Conservation (phyloP, 2,797 vertebrate genomes). For the Enteromius radiatus region DNA sequence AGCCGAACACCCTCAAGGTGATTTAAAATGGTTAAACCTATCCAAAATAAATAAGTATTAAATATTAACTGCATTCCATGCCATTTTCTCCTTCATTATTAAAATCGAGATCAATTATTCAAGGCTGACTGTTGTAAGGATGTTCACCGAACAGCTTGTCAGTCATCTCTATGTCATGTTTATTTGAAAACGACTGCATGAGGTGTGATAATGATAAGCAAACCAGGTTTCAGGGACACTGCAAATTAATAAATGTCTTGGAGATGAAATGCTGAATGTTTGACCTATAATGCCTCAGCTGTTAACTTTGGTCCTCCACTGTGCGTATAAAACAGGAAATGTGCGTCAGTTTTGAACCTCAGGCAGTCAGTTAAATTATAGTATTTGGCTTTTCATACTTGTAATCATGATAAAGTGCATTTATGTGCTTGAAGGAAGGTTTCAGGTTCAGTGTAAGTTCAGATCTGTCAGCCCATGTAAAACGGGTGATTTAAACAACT, state of each 20-base stretch:
- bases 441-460: neutral
- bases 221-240: conserved; percentile 25
- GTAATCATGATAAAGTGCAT: neutral
- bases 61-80: neutral
- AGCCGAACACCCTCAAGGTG: neutral
- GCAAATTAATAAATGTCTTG: conserved; percentile 11
- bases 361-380: neutral
- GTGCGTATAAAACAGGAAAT: neutral
- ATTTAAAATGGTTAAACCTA: neutral
- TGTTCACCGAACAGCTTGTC: conserved; percentile 3
- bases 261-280: conserved; percentile 1
- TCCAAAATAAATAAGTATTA: neutral
- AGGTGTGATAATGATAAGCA: conserved; percentile 17
- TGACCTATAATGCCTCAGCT: neutral
- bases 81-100: conserved; percentile 10
- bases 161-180: conserved; percentile 35
- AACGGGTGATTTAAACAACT: neutral
- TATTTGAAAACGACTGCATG: conserved; percentile 41
- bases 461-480: neutral
- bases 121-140: neutral
- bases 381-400: neutral
- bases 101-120: conserved; percentile 13
- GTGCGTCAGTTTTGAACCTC: neutral
- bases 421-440: neutral
- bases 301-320: neutral